Evolutionary conservation across 2,113 vertebrate species (phyloP), one percentile per base, ranked within the genome.

Genomic region (Serinus canaria): DNA sequence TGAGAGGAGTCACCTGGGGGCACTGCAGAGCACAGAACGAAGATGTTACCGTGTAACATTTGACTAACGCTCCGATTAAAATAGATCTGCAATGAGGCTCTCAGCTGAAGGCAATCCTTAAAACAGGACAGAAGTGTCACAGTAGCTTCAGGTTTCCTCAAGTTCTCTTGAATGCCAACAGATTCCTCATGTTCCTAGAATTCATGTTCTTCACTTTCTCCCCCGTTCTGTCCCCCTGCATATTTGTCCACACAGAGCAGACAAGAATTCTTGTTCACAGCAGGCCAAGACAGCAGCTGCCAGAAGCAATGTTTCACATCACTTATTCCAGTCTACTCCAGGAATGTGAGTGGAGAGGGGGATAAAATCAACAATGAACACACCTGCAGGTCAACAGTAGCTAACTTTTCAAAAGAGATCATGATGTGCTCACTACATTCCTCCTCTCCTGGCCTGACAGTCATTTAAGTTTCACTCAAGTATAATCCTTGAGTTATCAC

Each of bases 221-320:
- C 20, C 33, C 35, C 31, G 20, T 66, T 90, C 80, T 22, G 17
- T 91, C 33, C 55, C 63, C 47, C 41, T 41, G 50, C 64, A 24
- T 80, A 47, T 77, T 83, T 79, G 3, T 1, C 53, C 69, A 28
- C 14, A 39, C 11, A 18, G 31, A 83, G 52, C 58, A 91, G 70
- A 53, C 73, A 60, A 79, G 25, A 55, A 66, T 90, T 87, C 88
- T 85, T 66, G 41, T 53, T 83, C 7, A 4, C 84, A 77, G 90
- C 90, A 47, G 70, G 75, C 79, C 67, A 75, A 75, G 81, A 84
- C 73, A 95, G 91, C 91, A 92, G 86, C 89, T 94, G 92, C 86
- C 91, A 81, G 90, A 86, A 83, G 94, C 75, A 66, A 83, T 27
- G 39, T 63, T 92, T 73, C 72, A 70, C 27, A 30, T 21, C 56